Percentiles rank a stretch among this genome's conserved stretches.
phyloP scores from a whole-genome alignment of 2,797 vertebrate species.

The Sebastes itinus region DNA sequence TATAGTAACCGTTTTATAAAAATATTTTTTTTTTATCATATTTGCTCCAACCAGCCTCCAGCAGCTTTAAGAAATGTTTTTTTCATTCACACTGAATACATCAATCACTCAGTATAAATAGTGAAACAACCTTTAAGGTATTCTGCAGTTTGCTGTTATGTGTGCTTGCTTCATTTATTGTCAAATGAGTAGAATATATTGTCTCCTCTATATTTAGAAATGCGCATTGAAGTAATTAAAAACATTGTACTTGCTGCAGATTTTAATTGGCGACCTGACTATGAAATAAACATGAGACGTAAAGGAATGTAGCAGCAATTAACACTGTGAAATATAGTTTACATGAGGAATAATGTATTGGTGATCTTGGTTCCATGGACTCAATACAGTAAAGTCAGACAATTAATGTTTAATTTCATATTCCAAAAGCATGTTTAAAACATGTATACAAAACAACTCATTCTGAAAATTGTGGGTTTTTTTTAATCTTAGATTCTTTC shows the following conservation, averaged over 20 bases:
- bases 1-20: no score
- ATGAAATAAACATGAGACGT: neutral
- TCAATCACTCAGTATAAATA: neutral
- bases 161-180: neutral
- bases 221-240: neutral
- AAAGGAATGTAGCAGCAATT: slow-evolving; percentile 16
- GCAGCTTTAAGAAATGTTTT: neutral
- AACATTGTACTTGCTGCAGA: neutral
- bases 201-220: neutral
- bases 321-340: slow-evolving; percentile 5
- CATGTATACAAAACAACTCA: neutral
- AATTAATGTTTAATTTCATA: neutral
- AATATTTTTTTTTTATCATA: no score
- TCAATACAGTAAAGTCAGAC: neutral
- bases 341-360: neutral
- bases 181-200: neutral
- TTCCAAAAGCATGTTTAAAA: neutral
- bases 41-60: no score
- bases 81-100: neutral
- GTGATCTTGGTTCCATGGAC: neutral
- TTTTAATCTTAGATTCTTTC: neutral
- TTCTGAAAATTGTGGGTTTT: neutral
- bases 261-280: neutral
- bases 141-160: neutral
- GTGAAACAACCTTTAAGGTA: neutral